Evolutionary conservation across 2,888 invertebrate genomes (phyloP).

Genomic region (Anodontia alba): DNA sequence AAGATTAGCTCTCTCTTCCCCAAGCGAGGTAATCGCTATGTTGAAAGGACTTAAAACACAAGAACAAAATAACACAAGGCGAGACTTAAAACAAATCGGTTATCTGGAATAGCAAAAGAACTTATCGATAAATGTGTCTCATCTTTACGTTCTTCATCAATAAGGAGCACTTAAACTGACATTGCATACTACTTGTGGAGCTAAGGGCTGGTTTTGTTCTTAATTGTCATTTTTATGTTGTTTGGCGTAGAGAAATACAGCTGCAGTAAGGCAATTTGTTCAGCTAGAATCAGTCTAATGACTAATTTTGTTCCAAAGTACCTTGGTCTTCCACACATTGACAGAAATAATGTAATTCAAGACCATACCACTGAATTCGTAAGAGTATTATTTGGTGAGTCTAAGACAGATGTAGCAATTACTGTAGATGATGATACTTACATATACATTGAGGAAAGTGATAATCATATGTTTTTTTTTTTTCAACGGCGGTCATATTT

Average conservation of each 20-base stretch:
- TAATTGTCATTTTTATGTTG: slow-evolving; percentile 38
- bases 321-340: slow-evolving; percentile 33
- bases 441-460: slow-evolving; percentile 7
- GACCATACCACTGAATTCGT: slow-evolving; percentile 50
- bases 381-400: slow-evolving; percentile 31
- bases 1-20: too few species aligned
- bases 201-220: slow-evolving; percentile 41
- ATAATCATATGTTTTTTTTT: background rate
- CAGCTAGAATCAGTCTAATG: slow-evolving; percentile 41
- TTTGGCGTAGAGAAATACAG: slow-evolving; percentile 44
- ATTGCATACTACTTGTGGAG: slow-evolving; percentile 48
- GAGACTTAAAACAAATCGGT: too few species aligned
- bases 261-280: slow-evolving; percentile 35
- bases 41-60: too few species aligned
- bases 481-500: slow-evolving; percentile 13
- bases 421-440: slow-evolving; percentile 7
- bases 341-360: slow-evolving; percentile 36
- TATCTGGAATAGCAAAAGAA: too few species aligned
- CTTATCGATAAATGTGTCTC: background rate
- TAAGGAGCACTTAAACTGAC: slow-evolving; percentile 30
- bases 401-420: background rate
- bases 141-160: slow-evolving; percentile 29
- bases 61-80: too few species aligned
- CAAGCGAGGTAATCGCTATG: too few species aligned
- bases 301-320: slow-evolving; percentile 34